Evolutionary conservation across 2,797 vertebrate species (phyloP).

Genomic region (Vespertilio murinus): DNA sequence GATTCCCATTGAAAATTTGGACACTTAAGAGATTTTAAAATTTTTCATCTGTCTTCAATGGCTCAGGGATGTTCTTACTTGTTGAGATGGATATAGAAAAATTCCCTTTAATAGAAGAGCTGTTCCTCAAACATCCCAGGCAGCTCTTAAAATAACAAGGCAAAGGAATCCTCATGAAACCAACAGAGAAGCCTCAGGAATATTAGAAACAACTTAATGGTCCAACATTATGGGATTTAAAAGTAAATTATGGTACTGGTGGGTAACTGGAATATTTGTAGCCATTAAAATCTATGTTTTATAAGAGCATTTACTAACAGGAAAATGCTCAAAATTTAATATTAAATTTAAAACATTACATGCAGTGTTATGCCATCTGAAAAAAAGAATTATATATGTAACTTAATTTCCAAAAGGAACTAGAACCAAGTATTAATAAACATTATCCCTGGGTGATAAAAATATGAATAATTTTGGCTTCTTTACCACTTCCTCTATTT

Average conservation of each 20-base stretch:
- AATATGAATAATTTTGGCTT: constrained; percentile 64
- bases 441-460: constrained; percentile 66
- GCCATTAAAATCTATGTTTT: constrained; percentile 61
- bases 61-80: not conserved
- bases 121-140: not conserved
- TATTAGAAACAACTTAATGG: constrained; percentile 6
- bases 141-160: not conserved
- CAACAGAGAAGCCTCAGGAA: not conserved
- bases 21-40: not conserved
- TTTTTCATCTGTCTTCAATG: not conserved
- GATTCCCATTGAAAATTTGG: constrained; percentile 12
- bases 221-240: constrained; percentile 23
- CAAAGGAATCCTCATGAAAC: not conserved
- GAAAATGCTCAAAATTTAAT: constrained; percentile 53
- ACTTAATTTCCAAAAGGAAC: constrained; percentile 71
- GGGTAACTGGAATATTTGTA: constrained; percentile 65
- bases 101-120: not conserved
- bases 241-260: constrained; percentile 44
- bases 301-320: constrained; percentile 60
- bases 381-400: constrained; percentile 67
- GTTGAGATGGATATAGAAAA: not conserved
- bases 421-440: constrained; percentile 67
- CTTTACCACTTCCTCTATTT: constrained; percentile 54
- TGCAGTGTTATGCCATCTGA: constrained; percentile 27
- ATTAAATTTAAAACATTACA: constrained; percentile 70